A percentile compares a stretch with the other conserved stretches of the same genome.
Conservation (phyloP, 2,888 invertebrate species). For the Allolobophora icterica region DNA sequence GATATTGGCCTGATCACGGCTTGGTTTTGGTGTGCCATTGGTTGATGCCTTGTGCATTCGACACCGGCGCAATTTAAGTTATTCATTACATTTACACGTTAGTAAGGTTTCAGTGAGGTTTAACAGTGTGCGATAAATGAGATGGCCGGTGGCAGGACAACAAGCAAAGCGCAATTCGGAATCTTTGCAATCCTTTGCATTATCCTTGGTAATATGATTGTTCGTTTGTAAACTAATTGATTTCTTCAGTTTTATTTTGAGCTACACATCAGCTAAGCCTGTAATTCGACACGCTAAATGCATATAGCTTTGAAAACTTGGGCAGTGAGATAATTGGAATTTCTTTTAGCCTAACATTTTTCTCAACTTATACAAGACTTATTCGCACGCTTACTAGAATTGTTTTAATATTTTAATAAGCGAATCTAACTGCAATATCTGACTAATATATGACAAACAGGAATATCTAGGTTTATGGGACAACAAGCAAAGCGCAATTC, state of each 20-base stretch:
- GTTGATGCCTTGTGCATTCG: too few species aligned
- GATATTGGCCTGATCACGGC: too few species aligned
- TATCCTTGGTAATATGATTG: not conserved
- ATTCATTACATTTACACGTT: too few species aligned
- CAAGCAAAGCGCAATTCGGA: not conserved
- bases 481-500: not conserved
- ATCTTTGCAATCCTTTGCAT: not conserved
- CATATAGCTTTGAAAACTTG: too few species aligned
- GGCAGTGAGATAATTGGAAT: too few species aligned
- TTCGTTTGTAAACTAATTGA: constrained; percentile 8
- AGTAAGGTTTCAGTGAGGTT: not conserved
- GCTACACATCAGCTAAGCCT: not conserved
- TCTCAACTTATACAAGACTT: too few species aligned
- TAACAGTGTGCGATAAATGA: not conserved
- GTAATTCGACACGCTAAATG: too few species aligned
- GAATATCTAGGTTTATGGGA: not conserved
- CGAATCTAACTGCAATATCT: not conserved
- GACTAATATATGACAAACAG: too few species aligned
- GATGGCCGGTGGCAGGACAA: not conserved
- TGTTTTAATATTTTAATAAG: not conserved
- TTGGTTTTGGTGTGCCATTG: too few species aligned
- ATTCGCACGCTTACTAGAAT: not conserved
- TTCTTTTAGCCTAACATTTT: not conserved
- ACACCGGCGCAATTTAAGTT: too few species aligned
- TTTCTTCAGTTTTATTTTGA: not conserved